phyloP scores from a whole-genome alignment of 2,113 vertebrate species.

The Lathamus discolor region DNA sequence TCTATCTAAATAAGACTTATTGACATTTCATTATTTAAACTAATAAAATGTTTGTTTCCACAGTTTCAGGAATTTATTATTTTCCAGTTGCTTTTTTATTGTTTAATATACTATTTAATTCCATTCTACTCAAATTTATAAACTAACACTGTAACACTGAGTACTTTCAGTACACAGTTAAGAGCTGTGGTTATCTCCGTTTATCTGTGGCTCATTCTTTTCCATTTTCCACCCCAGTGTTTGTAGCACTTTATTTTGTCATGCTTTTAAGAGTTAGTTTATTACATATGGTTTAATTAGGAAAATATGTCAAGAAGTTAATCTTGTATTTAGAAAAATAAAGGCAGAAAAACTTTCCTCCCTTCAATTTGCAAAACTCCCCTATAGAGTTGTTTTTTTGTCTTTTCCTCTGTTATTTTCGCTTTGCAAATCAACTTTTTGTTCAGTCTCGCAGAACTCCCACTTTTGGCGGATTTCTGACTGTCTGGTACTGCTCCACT shows the following conservation, averaged over 20 bases:
- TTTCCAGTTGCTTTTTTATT: neutral
- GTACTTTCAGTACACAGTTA: neutral
- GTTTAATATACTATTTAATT: neutral
- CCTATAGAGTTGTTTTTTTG: neutral
- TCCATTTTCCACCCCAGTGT: neutral
- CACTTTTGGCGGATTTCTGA: neutral
- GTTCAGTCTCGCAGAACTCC: neutral
- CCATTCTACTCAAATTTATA: neutral
- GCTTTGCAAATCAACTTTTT: neutral
- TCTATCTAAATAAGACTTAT: neutral
- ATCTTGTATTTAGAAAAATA: neutral
- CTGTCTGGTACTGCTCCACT: neutral
- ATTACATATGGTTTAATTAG: neutral
- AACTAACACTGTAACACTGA: neutral
- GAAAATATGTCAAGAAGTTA: neutral
- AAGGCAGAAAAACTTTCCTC: neutral
- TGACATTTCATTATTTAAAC: neutral
- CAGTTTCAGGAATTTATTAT: neutral
- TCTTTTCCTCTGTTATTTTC: neutral
- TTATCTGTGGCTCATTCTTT: conserved; percentile 11
- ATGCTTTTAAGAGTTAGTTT: neutral
- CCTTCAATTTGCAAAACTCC: neutral
- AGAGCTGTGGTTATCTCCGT: conserved; percentile 24
- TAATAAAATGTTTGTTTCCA: neutral
- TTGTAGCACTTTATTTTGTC: neutral